Base-by-base conservation (phyloP, 2,113 vertebrate species). In the Craseonycteris thonglongyai region DNA sequence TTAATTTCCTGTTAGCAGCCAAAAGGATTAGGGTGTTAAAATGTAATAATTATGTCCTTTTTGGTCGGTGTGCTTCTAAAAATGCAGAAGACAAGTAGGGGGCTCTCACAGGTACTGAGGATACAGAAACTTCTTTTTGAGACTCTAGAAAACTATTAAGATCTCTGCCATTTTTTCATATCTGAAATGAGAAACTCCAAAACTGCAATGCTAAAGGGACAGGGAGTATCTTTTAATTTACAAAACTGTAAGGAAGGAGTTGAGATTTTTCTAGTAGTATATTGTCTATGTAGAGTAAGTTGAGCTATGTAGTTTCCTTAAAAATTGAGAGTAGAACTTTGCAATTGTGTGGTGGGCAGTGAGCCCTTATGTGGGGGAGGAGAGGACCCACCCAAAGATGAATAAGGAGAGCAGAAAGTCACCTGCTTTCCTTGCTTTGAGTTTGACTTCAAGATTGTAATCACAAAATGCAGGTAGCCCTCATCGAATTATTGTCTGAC, bases 81-180 rank as follows among this genome's bases (percentile, higher is more conserved):
- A 78, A 54, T 51, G 13, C 58, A 47, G 49, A 88, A 59, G 45
- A 28, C 3, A 92, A 85, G 18, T 68, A 2, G 7, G 19, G 49
- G 15, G 18, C 40, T 51, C 59, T 71, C 35, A 51, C 16, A 71
- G 24, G 56, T 33, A 28, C 8, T 45, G 26, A 66, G 21, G 6
- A 16, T n/a, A 6, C 12, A 78, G 72, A 38, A 82, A 38, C 19
- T 59, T 33, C 28, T 26, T 65, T 81, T 42, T n/a, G 30, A 94
- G 89, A 90, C 38, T 59, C 84, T 59, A 59, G 26, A 84, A 88
- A n/a, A 80, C 56, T 42, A 7, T 24, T 74, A 40, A 56, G 26
- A 51, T 92, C 49, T 78, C 54, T 61, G 33, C 89, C 24, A 66
- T 75, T 81, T 94, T 94, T 91, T 47, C 38, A 95, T 92, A 94